Evolutionary conservation across 2,797 vertebrate species (phyloP).

Genomic region (Poliocrania exsul): DNA sequence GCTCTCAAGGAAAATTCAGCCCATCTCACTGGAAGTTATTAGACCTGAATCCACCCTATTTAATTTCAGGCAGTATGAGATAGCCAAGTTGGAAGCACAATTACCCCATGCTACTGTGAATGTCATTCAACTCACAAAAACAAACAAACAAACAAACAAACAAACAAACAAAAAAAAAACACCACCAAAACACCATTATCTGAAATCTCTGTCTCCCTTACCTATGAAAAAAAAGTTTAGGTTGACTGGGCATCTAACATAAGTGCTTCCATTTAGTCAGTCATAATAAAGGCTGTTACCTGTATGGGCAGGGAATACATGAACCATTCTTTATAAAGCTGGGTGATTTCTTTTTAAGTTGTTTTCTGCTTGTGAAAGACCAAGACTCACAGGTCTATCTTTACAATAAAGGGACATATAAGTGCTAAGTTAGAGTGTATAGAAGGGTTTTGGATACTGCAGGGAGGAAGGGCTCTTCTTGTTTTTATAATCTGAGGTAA

Average conservation of each 20-base stretch:
- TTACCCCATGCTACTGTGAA: not conserved
- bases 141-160: no score
- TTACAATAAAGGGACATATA: not conserved
- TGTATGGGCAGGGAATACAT: not conserved
- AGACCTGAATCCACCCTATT: not conserved
- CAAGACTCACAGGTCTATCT: not conserved
- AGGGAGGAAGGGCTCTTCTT: not conserved
- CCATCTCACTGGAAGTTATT: not conserved
- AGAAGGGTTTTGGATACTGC: not conserved
- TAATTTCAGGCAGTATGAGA: not conserved
- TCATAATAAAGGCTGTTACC: not conserved
- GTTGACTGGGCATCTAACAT: not conserved
- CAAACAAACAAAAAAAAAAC: no score
- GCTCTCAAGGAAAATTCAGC: not conserved
- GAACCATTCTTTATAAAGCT: not conserved
- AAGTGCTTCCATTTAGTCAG: not conserved
- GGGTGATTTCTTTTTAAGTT: not conserved
- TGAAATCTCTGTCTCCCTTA: not conserved
- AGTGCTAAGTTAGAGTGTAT: not conserved
- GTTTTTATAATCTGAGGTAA: not conserved
- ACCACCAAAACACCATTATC: not conserved
- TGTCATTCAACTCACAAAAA: not conserved
- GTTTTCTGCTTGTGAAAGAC: not conserved
- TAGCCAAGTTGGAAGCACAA: not conserved
- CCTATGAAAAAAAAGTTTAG: not conserved